Conservation (phyloP, 2,113 vertebrate genomes). For the Psammodynastes pulverulentus region DNA sequence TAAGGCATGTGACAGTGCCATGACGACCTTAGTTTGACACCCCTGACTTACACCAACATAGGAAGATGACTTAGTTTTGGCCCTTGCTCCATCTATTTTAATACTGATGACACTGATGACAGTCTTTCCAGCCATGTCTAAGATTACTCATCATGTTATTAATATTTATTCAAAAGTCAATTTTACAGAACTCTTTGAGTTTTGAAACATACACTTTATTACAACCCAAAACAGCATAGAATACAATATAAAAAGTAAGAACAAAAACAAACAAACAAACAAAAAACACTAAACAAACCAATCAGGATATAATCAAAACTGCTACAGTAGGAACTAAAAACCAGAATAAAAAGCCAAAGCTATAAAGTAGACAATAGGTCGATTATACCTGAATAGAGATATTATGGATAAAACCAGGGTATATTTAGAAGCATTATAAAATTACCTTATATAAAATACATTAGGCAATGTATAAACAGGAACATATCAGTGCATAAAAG, state of each 20-base stretch:
- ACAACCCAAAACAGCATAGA: neutral
- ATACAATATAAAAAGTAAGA: neutral
- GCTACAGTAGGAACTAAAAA: neutral
- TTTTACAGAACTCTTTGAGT: neutral
- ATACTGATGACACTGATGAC: neutral
- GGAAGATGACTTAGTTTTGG: neutral
- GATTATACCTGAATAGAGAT: neutral
- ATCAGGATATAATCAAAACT: neutral
- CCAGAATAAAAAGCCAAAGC: neutral
- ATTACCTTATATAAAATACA: neutral
- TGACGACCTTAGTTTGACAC: too few species aligned
- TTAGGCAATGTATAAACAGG: neutral
- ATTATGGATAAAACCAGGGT: neutral
- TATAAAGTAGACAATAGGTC: neutral
- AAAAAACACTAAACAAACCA: neutral
- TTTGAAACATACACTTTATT: neutral
- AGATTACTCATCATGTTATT: neutral
- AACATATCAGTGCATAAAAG: neutral
- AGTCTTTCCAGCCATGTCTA: neutral
- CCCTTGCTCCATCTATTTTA: neutral
- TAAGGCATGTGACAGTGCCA: too few species aligned
- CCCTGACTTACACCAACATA: neutral
- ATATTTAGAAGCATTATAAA: neutral
- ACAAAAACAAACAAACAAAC: neutral
- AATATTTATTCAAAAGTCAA: neutral